These are phyloP conservation scores for Pammene aurita DNA, from an alignment of 2,888 invertebrate species.

Conservation along the genomic window DNA sequence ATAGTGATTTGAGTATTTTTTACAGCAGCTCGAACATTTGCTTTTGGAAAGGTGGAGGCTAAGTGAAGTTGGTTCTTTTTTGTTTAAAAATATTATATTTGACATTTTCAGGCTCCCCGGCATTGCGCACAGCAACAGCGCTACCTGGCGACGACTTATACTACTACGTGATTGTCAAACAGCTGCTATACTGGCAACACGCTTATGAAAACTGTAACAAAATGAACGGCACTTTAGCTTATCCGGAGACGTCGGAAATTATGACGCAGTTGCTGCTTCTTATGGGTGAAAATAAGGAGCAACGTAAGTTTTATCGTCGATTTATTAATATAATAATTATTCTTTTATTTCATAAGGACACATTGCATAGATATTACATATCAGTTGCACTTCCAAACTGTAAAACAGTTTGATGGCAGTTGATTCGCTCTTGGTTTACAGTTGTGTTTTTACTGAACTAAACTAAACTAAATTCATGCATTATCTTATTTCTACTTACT, in stretches of 20 bases:
- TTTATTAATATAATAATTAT: not conserved
- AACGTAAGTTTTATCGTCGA: slow-evolving; percentile 60
- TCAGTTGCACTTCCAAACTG: too few species aligned
- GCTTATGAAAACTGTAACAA: slow-evolving; percentile 71
- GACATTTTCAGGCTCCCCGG: slow-evolving; percentile 32
- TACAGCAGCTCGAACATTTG: too few species aligned
- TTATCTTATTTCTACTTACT: too few species aligned
- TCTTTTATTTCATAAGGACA: too few species aligned
- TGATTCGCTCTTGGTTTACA: too few species aligned
- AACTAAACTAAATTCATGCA: too few species aligned
- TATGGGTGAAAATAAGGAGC: slow-evolving; percentile 75
- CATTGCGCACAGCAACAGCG: slow-evolving; percentile 47
- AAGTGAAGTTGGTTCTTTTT: too few species aligned
- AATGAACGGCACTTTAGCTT: slow-evolving; percentile 70
- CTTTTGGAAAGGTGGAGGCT: too few species aligned
- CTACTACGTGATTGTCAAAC: slow-evolving; percentile 67
- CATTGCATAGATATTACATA: too few species aligned
- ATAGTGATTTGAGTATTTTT: too few species aligned
- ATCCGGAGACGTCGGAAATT: slow-evolving; percentile 62
- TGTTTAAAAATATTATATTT: not conserved
- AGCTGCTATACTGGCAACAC: slow-evolving; percentile 70
- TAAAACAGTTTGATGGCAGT: too few species aligned
- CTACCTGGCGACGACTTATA: slow-evolving; percentile 70
- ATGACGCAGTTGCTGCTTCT: slow-evolving; percentile 65
- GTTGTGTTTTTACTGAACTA: too few species aligned